Base-by-base conservation (phyloP, 2,113 vertebrate species). In the Pontoporia blainvillei region DNA sequence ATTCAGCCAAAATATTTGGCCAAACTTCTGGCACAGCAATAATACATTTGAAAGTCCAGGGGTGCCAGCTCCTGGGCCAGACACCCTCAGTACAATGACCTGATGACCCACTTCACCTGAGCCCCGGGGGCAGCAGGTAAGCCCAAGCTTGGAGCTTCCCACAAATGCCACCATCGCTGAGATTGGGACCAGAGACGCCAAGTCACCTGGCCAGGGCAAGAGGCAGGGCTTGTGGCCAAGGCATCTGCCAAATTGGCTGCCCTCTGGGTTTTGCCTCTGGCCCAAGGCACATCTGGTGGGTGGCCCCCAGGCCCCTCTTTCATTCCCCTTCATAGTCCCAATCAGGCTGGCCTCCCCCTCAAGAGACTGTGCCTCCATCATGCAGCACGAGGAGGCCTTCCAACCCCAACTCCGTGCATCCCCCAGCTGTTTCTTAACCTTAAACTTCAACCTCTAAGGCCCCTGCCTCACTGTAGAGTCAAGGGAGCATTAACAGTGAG, bases 21-120 rank as follows among this genome's bases (percentile, higher is more conserved):
- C 72, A 36, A n/a, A 12, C 59, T 83, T 69, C 46, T 25, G 12
- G 0, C 27, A 13, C 4, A 34, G 15, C 34, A 64, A 6, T 34
- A 54, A 18, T 17, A 18, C 21, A 5, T 8, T 1, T 0, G 5
- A 59, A 8, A 27, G 39, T 39, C 57, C 1, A 0, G 5, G 36
- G 21, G 9, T 7, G 25, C 6, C 1, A 15, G 69, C 34, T 12
- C 59, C 46, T 1, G 31, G 29, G 17, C 17, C 49, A 21, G 36
- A 25, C 27, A 41, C 62, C 34, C 46, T 13, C 34, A 10, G 57
- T 18, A 36, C 29, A 14, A 23, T 0, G 31, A 34, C 18, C 46
- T 9, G 14, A 2, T 31, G 25, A 23, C 39, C 71, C 62, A 6
- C 4, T 59, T 39, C 62, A 5, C 14, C 39, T 7, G 29, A 29